Conservation (phyloP, 2,888 invertebrate species). For the Bibio marci region DNA sequence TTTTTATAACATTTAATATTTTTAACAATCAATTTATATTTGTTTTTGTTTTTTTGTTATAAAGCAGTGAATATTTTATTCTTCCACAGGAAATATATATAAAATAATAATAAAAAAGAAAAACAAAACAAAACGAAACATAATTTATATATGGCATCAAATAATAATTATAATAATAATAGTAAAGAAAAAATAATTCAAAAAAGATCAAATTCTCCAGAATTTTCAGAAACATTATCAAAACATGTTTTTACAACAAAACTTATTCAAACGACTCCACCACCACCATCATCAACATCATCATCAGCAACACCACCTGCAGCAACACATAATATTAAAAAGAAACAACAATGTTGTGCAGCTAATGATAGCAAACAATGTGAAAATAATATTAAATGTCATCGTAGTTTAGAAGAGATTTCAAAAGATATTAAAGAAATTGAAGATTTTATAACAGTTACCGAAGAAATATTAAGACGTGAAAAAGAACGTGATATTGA, state of each 20-base stretch:
- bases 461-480: constrained; percentile 22
- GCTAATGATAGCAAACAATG: too few species aligned
- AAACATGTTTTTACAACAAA: constrained; percentile 26
- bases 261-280: constrained; percentile 22
- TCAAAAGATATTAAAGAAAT: constrained; percentile 28
- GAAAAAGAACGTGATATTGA: constrained; percentile 22
- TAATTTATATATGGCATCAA: too few species aligned
- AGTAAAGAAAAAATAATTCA: too few species aligned
- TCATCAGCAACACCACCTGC: not conserved
- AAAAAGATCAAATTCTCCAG: constrained; percentile 16
- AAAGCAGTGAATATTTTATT: too few species aligned
- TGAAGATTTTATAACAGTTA: constrained; percentile 27
- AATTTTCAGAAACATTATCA: constrained; percentile 25
- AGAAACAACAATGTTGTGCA: not conserved
- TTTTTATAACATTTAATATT: too few species aligned
- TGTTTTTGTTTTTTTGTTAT: too few species aligned
- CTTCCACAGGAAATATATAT: too few species aligned
- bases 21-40: too few species aligned
- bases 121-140: too few species aligned
- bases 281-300: constrained; percentile 5
- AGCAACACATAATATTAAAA: not conserved
- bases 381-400: not conserved
- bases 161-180: too few species aligned
- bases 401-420: constrained; percentile 26
- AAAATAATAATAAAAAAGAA: too few species aligned